A percentile compares a stretch with the other conserved stretches of the same genome.
Evolutionary conservation across 2,888 invertebrate species (phyloP).

Genomic region (Drosophila picticornis): DNA sequence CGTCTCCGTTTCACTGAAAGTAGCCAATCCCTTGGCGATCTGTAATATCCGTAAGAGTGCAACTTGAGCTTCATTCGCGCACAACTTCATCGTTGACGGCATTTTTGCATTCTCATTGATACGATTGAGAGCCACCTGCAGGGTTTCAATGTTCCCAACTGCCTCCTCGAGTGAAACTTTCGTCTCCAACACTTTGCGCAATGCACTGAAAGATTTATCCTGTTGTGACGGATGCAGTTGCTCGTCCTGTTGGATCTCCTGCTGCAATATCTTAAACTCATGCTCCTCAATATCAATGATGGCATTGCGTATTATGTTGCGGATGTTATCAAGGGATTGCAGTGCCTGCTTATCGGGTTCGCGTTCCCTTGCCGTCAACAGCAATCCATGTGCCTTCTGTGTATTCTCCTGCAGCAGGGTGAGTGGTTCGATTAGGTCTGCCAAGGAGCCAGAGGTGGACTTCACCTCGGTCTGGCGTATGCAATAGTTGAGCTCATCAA

Average conservation of each 20-base stretch:
- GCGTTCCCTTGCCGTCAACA: slow-evolving; percentile 63
- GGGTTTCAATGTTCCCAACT: slow-evolving; percentile 82
- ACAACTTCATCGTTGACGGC: slow-evolving; percentile 23
- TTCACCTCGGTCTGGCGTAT: slow-evolving; percentile 85
- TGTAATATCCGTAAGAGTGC: slow-evolving; percentile 60
- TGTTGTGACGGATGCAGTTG: slow-evolving; percentile 73
- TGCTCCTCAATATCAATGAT: slow-evolving; percentile 84
- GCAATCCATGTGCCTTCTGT: slow-evolving; percentile 79
- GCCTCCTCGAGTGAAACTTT: slow-evolving; percentile 80
- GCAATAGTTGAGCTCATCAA: slow-evolving; percentile 86
- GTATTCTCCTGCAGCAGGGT: slow-evolving; percentile 82
- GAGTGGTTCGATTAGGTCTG: slow-evolving; percentile 84
- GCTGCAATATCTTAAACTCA: slow-evolving; percentile 82
- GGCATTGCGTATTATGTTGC: slow-evolving; percentile 76
- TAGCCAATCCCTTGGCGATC: slow-evolving; percentile 63
- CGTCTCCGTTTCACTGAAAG: slow-evolving; percentile 62
- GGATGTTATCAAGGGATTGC: slow-evolving; percentile 77
- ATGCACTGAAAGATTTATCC: slow-evolving; percentile 75
- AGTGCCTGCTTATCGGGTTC: slow-evolving; percentile 76
- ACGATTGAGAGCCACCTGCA: slow-evolving; percentile 65
- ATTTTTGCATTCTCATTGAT: slow-evolving; percentile 54
- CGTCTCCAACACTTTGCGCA: slow-evolving; percentile 80
- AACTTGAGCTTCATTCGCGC: slow-evolving; percentile 60
- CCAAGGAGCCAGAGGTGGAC: slow-evolving; percentile 83
- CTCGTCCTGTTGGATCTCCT: slow-evolving; percentile 82